phyloP scores from a whole-genome alignment of 2,888 invertebrate genomes.

The Scrobipalpa atriplicella region DNA sequence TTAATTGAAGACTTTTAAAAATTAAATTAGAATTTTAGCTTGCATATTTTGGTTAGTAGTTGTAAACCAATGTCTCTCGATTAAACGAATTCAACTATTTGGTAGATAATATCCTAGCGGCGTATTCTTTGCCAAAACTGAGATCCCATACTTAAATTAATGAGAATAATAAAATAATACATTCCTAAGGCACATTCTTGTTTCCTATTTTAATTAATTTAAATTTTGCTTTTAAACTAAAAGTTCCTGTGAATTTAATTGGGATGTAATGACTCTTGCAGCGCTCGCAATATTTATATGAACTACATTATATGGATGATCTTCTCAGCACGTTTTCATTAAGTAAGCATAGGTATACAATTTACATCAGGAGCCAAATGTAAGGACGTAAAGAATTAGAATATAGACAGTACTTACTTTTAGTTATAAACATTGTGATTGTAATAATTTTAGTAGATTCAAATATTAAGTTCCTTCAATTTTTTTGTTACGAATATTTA shows the following conservation, averaged over 20 bases:
- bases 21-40: too few species aligned
- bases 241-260: conserved; percentile 38
- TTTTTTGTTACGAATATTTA: conserved; percentile 80
- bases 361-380: conserved; percentile 75
- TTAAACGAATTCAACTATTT: too few species aligned
- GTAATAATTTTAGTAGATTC: conserved; percentile 68
- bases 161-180: neutral
- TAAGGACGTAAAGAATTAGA: conserved; percentile 71
- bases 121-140: neutral
- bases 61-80: too few species aligned
- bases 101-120: neutral
- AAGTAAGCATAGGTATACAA: conserved; percentile 50
- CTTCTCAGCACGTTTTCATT: conserved; percentile 49
- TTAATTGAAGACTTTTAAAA: too few species aligned
- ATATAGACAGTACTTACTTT: conserved; percentile 69
- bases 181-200: conserved; percentile 27
- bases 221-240: conserved; percentile 30
- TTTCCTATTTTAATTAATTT: conserved; percentile 30
- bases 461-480: conserved; percentile 80
- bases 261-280: neutral
- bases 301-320: conserved; percentile 36
- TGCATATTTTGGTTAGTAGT: too few species aligned
- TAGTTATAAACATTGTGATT: conserved; percentile 75
- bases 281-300: conserved; percentile 26
- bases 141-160: neutral